phyloP scores from a whole-genome alignment of 2,888 invertebrate species.

The Toxonevra muliebris region DNA sequence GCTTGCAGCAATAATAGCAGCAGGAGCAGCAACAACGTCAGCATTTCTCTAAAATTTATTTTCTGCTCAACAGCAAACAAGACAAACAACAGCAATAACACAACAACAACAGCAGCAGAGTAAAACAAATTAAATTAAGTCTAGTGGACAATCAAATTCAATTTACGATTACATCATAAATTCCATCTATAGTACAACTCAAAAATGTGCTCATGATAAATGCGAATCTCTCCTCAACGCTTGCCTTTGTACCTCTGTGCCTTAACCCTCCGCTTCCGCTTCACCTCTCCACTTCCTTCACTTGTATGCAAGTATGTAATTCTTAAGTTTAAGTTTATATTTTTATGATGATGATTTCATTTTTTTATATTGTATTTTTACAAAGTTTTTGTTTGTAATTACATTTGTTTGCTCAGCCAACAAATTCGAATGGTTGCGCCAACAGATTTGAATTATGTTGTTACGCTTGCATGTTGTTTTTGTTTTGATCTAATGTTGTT shows the following conservation, averaged over 20 bases:
- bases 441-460: not conserved
- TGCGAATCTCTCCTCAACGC: not conserved
- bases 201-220: too few species aligned
- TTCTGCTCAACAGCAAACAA: not conserved
- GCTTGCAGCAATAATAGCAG: not conserved
- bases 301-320: not conserved
- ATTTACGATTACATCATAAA: conserved; percentile 36
- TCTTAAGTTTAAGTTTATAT: not conserved
- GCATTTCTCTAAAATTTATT: conserved; percentile 24
- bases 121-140: conserved; percentile 32
- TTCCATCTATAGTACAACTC: conserved; percentile 1
- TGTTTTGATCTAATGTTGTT: conserved; percentile 1
- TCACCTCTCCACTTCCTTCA: not conserved
- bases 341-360: not conserved
- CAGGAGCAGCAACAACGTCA: not conserved
- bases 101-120: conserved; percentile 20
- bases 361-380: not conserved
- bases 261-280: not conserved
- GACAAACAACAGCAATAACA: not conserved
- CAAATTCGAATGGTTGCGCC: conserved; percentile 23
- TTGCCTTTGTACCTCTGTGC: not conserved
- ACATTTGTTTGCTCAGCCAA: conserved; percentile 42
- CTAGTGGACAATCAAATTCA: conserved; percentile 41
- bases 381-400: conserved; percentile 34
- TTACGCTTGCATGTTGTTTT: not conserved